Base-by-base conservation (phyloP, 1,140 invertebrate genomes). In the Oppia nitens region DNA sequence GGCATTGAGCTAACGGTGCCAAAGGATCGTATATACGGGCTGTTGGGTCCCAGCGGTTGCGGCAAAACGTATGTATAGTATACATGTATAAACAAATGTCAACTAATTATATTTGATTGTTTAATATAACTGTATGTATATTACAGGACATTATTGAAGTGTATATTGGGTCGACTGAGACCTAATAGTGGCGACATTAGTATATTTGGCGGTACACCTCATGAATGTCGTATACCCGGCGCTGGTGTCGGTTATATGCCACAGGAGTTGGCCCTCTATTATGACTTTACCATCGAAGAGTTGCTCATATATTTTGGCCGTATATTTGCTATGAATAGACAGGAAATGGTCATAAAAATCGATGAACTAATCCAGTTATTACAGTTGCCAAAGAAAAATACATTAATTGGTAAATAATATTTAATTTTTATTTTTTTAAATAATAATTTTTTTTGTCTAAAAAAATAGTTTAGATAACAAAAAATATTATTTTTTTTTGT, bases 221-320 rank as follows among this genome's bases (percentile, higher is more conserved):
- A 87, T 0, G 82, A 83, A 9, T 83, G 81, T 0, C 87, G 86
- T 1, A 85, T 92, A 2, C 89, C 88, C 1, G 88, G 88, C 11
- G 85, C 85, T 67, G 77, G 86, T 12, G 86, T 78, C 26, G 77
- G 77, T 11, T 90, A 86, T 65, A 91, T 90, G 86, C 86, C 86
- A 29, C 75, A 76, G 64, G 72, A 73, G 65, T 61, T 48, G 27
- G 21, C 23, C 32, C 28, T 59, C 20, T 95, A 92, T 70, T 85
- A 85, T 0, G 89, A 94, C 71, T 92, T 97, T 71, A 86, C 88
- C 0, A 95, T 95, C 61, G 79, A 81, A 58, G 93, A 97, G 70
- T 95, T 90, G 0, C 83, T 96, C 80, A 81, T 85, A 75, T 96
- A 94, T 69, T 96, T 95, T 71, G 91, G 91, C n/a, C 85, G 87